Percentiles rank a stretch among this genome's conserved stretches.
phyloP scores from a whole-genome alignment of 2,113 vertebrate species.

The Piaya cayana region DNA sequence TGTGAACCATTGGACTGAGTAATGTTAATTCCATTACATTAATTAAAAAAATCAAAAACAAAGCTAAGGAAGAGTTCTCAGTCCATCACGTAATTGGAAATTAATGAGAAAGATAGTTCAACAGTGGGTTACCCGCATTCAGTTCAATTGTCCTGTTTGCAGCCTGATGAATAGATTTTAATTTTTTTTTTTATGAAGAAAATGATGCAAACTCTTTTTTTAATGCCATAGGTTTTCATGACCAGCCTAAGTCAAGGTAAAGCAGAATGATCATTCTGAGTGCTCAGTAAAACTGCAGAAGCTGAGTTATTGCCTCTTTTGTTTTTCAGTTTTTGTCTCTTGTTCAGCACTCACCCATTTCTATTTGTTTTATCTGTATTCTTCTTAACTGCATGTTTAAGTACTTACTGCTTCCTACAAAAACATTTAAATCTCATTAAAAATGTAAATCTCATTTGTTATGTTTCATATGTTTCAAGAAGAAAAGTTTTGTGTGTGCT shows the following conservation, averaged over 20 bases:
- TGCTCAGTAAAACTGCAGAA: neutral
- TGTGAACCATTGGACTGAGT: constrained; percentile 34
- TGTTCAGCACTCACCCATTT: neutral
- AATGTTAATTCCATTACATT: constrained; percentile 35
- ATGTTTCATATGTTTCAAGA: neutral
- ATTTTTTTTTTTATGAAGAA: neutral
- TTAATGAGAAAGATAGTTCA: constrained; percentile 26
- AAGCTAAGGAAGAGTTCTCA: constrained; percentile 14
- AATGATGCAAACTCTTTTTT: constrained; percentile 9
- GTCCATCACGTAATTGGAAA: constrained; percentile 28
- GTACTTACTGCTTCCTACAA: neutral
- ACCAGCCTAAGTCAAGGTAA: neutral
- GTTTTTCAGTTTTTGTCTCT: neutral
- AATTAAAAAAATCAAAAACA: constrained; percentile 34
- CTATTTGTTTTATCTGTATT: neutral
- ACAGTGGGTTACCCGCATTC: neutral
- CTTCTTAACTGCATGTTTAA: neutral
- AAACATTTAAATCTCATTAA: neutral
- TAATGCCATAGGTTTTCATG: neutral
- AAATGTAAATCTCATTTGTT: neutral
- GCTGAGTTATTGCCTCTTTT: neutral
- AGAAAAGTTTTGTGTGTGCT: neutral
- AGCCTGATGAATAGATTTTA: constrained; percentile 9
- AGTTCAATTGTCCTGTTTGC: neutral
- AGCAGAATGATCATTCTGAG: neutral